Conservation (phyloP, 2,888 invertebrate species). For the Ochropleura leucogaster region DNA sequence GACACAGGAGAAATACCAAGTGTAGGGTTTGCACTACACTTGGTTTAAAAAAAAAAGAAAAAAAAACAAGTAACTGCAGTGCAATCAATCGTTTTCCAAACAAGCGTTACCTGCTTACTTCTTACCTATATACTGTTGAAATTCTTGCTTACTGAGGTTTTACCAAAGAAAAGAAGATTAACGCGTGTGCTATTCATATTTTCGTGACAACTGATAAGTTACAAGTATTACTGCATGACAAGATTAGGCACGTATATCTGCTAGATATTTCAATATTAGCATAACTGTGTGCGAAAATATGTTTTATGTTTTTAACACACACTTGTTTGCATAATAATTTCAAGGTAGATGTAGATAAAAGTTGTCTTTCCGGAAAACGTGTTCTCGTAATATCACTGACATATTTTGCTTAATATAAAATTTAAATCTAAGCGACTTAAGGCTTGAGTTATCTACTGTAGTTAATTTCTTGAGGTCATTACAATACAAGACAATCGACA, state of each 20-base stretch:
- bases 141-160: conserved; percentile 1
- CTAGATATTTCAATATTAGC: conserved; percentile 20
- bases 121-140: conserved; percentile 10
- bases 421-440: conserved; percentile 9
- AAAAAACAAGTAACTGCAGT: too few relatives aligned
- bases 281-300: conserved; percentile 33
- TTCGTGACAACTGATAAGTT: conserved; percentile 29
- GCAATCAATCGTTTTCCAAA: not conserved
- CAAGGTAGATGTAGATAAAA: conserved; percentile 12
- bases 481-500: not conserved
- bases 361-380: conserved; percentile 19
- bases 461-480: conserved; percentile 5
- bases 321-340: conserved; percentile 27
- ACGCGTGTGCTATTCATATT: conserved; percentile 5
- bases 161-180: not conserved
- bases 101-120: not conserved
- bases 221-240: not conserved
- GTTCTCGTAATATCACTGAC: not conserved
- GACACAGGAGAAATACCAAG: too few relatives aligned
- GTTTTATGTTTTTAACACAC: conserved; percentile 31
- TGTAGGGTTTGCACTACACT: too few relatives aligned
- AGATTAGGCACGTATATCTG: conserved; percentile 44
- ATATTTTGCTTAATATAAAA: conserved; percentile 28
- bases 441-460: conserved; percentile 8
- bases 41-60: too few relatives aligned